These are phyloP conservation scores for Malthinus flaveolus DNA, from an alignment of 2,888 invertebrate genomes.

Conservation along the genomic window DNA sequence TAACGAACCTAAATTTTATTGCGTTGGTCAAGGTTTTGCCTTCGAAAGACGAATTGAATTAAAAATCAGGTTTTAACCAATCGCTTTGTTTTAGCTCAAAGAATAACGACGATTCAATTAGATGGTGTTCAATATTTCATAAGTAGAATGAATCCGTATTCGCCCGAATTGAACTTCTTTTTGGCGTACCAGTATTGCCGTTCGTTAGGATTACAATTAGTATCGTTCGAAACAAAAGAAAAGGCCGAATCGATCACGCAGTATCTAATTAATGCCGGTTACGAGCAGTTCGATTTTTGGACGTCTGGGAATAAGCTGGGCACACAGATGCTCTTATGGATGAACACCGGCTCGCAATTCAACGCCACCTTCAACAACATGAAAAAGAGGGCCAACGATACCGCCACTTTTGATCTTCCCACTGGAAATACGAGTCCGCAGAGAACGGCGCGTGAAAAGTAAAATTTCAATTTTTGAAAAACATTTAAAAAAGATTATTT, in stretches of 20 bases:
- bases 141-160: conserved; percentile 85
- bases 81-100: conserved; percentile 68
- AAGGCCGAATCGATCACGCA: conserved; percentile 84
- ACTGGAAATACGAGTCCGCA: conserved; percentile 78
- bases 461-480: conserved; percentile 32
- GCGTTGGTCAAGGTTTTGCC: not conserved
- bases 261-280: conserved; percentile 81
- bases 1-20: not conserved
- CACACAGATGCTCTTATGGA: conserved; percentile 86
- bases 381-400: conserved; percentile 55
- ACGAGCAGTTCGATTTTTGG: conserved; percentile 85
- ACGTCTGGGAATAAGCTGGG: conserved; percentile 86
- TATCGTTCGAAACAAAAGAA: conserved; percentile 84
- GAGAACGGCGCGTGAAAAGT: conserved; percentile 77
- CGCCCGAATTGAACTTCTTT: conserved; percentile 84
- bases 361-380: conserved; percentile 88
- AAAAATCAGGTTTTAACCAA: conserved; percentile 3
- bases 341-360: conserved; percentile 86
- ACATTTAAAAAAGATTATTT: no score
- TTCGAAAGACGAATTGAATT: not conserved
- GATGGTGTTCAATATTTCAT: conserved; percentile 86
- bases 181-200: conserved; percentile 87
- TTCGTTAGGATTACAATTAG: conserved; percentile 80
- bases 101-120: conserved; percentile 83
- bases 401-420: conserved; percentile 57